phyloP scores from a whole-genome alignment of 2,797 vertebrate species.

The Pseudomugil gertrudae region DNA sequence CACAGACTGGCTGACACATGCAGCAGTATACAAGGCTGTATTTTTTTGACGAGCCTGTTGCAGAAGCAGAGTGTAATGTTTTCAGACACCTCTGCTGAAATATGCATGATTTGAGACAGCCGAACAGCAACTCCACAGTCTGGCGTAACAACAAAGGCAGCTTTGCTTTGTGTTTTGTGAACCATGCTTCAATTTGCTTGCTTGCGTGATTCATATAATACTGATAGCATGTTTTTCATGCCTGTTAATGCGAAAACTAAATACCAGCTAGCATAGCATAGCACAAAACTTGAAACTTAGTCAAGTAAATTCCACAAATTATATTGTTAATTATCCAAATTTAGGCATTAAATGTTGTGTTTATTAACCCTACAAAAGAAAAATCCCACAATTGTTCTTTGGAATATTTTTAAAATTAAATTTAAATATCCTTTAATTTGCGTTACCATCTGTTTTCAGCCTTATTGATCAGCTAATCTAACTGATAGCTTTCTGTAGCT shows the following conservation, averaged over 20 bases:
- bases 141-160: neutral
- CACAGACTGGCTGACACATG: constrained; percentile 20
- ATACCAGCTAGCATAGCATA: neutral
- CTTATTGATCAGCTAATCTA: neutral
- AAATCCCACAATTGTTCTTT: too few species aligned
- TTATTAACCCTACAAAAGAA: neutral
- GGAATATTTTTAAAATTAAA: too few species aligned
- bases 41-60: constrained; percentile 16
- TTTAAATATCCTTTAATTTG: neutral
- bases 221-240: neutral
- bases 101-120: constrained; percentile 7
- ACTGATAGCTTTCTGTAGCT: neutral
- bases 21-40: neutral
- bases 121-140: neutral
- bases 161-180: neutral
- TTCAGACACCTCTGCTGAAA: constrained; percentile 7
- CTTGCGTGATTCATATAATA: neutral
- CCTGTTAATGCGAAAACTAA: neutral
- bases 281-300: neutral
- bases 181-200: neutral
- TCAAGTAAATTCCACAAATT: neutral
- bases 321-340: neutral
- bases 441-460: neutral
- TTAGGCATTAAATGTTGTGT: neutral
- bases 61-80: constrained; percentile 12